These are phyloP conservation scores for Cerceris rybyensis DNA, from an alignment of 2,888 invertebrate genomes.

Conservation along the genomic window DNA sequence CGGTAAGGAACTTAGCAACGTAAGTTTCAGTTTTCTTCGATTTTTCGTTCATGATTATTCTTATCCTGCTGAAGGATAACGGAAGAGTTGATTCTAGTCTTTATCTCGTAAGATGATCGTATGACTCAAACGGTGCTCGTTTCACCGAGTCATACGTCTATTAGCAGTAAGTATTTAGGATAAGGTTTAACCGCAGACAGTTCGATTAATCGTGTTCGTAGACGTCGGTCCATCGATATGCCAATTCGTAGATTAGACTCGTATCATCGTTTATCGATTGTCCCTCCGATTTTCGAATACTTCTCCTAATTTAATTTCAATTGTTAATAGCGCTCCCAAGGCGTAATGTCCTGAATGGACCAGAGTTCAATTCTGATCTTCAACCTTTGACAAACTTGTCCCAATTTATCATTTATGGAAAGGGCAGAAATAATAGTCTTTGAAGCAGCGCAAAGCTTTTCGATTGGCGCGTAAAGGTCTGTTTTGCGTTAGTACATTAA, in stretches of 20 bases:
- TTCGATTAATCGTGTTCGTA: conserved; percentile 23
- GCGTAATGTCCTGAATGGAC: no score
- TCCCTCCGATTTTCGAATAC: conserved; percentile 47
- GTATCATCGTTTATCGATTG: conserved; percentile 34
- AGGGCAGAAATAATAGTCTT: conserved; percentile 9
- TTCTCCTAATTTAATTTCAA: background rate
- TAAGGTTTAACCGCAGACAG: conserved; percentile 22
- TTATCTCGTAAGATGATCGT: conserved; percentile 71
- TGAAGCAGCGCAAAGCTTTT: conserved; percentile 58
- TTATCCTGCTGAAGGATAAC: conserved; percentile 67
- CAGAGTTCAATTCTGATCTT: no score
- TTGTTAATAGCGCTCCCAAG: no score
- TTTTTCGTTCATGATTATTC: conserved; percentile 69
- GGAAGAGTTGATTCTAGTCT: conserved; percentile 79
- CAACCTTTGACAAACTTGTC: no score
- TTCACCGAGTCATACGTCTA: conserved; percentile 46
- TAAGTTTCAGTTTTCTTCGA: conserved; percentile 74
- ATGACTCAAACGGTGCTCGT: conserved; percentile 31
- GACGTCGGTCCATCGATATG: conserved; percentile 26
- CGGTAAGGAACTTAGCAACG: conserved; percentile 33
- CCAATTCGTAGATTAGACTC: conserved; percentile 34
- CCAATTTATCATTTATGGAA: background rate
- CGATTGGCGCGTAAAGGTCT: conserved; percentile 47
- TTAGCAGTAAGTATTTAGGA: conserved; percentile 46
- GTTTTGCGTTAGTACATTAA: conserved; percentile 63